phyloP scores from a whole-genome alignment of 2,113 vertebrate genomes.

The Hyperopisus bebe region DNA sequence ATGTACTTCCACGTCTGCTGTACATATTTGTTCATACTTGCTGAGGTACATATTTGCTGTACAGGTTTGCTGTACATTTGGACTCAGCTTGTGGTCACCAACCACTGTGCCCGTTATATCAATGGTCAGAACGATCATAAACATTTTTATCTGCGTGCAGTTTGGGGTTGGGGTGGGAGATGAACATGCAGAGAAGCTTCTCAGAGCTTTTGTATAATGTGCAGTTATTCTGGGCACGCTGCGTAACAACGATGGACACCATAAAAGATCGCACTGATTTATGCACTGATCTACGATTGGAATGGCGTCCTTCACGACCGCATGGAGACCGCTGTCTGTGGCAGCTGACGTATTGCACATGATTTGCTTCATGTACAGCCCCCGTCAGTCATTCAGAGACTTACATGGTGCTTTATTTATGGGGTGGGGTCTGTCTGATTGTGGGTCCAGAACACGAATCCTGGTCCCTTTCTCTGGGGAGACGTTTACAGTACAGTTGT shows the following conservation, averaged over 20 bases:
- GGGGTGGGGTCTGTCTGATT: not conserved
- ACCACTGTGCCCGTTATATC: not conserved
- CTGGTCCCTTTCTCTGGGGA: not conserved
- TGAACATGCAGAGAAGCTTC: not conserved
- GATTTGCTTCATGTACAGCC: not conserved
- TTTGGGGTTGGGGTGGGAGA: not conserved
- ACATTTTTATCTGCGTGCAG: not conserved
- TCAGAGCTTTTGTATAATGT: not conserved
- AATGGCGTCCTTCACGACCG: not conserved
- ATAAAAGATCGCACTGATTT: not conserved
- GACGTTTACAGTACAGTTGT: not conserved
- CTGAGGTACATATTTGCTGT: too few relatives aligned
- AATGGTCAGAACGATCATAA: not conserved
- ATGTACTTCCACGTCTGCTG: not conserved
- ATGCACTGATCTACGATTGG: not conserved
- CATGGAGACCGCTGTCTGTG: not conserved
- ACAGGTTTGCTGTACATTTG: not conserved
- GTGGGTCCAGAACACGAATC: not conserved
- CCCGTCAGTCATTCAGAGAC: not conserved
- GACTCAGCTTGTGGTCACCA: not conserved
- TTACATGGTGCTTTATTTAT: not conserved
- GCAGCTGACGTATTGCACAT: not conserved
- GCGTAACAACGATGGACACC: not conserved
- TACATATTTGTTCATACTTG: too few relatives aligned
- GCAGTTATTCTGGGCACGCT: not conserved